These are phyloP conservation scores for Ptychochromis oligacanthus DNA, from an alignment of 2,113 vertebrate species.

Conservation along the genomic window DNA sequence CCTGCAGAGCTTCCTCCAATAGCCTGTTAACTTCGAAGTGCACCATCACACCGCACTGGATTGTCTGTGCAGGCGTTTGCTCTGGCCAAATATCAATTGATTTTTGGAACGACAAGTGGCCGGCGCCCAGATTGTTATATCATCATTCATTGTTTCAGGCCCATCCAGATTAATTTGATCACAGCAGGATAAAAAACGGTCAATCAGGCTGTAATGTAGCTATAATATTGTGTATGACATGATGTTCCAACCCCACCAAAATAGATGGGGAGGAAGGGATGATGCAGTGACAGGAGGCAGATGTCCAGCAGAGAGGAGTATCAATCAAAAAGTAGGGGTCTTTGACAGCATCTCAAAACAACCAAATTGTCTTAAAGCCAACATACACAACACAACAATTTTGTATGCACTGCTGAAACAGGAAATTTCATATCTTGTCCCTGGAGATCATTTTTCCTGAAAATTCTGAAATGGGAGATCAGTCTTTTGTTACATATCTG, in stretches of 20 bases:
- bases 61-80: slow-evolving; percentile 44
- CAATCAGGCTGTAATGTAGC: slow-evolving; percentile 61
- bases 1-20: background rate
- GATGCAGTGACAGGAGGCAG: slow-evolving; percentile 20
- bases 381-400: background rate
- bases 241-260: slow-evolving; percentile 29
- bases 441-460: background rate
- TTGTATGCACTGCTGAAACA: too few species aligned
- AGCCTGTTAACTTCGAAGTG: slow-evolving; percentile 18
- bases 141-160: slow-evolving; percentile 65
- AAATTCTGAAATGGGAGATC: too few species aligned
- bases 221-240: slow-evolving; percentile 35
- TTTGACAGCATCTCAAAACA: slow-evolving; percentile 19
- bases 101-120: slow-evolving; percentile 58
- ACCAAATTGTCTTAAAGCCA: background rate
- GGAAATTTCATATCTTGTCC: background rate
- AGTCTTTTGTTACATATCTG: too few species aligned
- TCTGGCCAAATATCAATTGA: slow-evolving; percentile 62
- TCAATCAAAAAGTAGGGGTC: background rate
- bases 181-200: slow-evolving; percentile 47
- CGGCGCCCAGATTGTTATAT: slow-evolving; percentile 52
- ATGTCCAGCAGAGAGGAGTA: slow-evolving; percentile 26
- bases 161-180: slow-evolving; percentile 60
- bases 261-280: background rate
- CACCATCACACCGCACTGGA: slow-evolving; percentile 39